Base-by-base conservation (phyloP, 2,797 vertebrate species). In the Ambastaia sidthimunki region DNA sequence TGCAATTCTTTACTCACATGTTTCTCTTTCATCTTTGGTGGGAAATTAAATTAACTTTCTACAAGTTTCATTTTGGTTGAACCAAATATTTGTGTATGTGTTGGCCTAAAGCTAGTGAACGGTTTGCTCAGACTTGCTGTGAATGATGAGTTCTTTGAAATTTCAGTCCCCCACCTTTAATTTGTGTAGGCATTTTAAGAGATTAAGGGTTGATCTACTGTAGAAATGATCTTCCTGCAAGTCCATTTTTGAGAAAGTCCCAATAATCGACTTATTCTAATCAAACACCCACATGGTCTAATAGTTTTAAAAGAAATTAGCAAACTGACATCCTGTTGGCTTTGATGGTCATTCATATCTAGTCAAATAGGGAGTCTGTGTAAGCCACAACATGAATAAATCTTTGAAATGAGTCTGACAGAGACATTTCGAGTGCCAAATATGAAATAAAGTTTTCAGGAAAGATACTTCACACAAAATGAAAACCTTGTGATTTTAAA, bases 361-460 rank as follows among this genome's bases (percentile, higher is more conserved):
- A 77, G 55, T 62, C 71, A 74, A 23, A 73, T 25, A 60, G 7
- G 12, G 19, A 74, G 37, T 69, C 13, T 70, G 41, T 44, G 28
- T 65, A 41, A 71, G 62, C 68, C 57, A 70, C 54, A 31, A 25
- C 41, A 34, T 70, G 76, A 44, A 34, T 23, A 70, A 77, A 48
- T 23, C 41, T 65, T 60, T 62, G 28, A 31, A 59, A 7, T 59
- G 28, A 72, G 71, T 78, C 15, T 2, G 34, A 52, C 18, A 72
- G 54, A 73, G 66, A 83, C 16, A 0, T 76, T 21, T 76, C 7
- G 55, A 71, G 83, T 84, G 83, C 80, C 83, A 84, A 84, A 80
- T 67, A 62, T 83, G 68, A 77, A 72, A 48, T 71, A 44, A 77
- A 81, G 62, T 63, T 44, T 72, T 76, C 76, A 79, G 75, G 62